Evolutionary conservation across 30 jellyfish, hydroid and myxozoan species (phyloP).

Genomic region (Hydractinia echinata): DNA sequence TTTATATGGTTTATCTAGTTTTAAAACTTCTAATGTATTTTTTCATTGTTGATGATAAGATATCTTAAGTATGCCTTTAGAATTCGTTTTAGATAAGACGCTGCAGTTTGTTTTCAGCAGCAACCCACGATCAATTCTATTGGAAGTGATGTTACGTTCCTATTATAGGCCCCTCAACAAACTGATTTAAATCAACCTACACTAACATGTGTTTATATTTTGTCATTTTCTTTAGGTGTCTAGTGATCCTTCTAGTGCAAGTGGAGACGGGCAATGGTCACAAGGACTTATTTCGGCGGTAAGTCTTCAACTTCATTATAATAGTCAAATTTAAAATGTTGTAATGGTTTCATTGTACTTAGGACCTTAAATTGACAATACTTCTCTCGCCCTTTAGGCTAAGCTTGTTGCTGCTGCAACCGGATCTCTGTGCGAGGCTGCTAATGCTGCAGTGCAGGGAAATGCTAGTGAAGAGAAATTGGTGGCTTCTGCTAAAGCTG

Average conservation of each 20-base stretch:
- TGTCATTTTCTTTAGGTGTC: conserved; percentile 20
- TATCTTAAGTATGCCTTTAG: too few species aligned
- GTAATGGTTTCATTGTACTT: not conserved
- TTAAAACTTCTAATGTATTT: too few species aligned
- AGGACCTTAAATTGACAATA: not conserved
- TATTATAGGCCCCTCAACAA: conserved; percentile 41
- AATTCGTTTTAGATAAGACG: too few species aligned
- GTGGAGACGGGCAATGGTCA: conserved; percentile 99
- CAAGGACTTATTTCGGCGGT: conserved; percentile 99
- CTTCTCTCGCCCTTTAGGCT: conserved; percentile 51
- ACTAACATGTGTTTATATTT: not conserved
- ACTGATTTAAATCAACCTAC: too few species aligned
- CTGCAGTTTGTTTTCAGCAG: too few species aligned
- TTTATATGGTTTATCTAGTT: too few species aligned
- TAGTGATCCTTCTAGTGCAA: conserved; percentile 45
- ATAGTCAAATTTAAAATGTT: not conserved
- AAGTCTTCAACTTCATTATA: not conserved
- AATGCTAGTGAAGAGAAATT: conserved; percentile 97
- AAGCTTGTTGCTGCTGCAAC: conserved; percentile 99
- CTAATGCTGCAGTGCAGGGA: conserved; percentile 99
- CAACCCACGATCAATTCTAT: too few species aligned
- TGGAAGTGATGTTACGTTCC: not conserved
- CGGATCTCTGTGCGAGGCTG: conserved; percentile 99
- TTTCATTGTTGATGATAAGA: too few species aligned
- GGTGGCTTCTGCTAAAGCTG: conserved; percentile 97